These are phyloP conservation scores for Micrastur ruficollis DNA, from an alignment of 2,797 vertebrate genomes.

Conservation along the genomic window DNA sequence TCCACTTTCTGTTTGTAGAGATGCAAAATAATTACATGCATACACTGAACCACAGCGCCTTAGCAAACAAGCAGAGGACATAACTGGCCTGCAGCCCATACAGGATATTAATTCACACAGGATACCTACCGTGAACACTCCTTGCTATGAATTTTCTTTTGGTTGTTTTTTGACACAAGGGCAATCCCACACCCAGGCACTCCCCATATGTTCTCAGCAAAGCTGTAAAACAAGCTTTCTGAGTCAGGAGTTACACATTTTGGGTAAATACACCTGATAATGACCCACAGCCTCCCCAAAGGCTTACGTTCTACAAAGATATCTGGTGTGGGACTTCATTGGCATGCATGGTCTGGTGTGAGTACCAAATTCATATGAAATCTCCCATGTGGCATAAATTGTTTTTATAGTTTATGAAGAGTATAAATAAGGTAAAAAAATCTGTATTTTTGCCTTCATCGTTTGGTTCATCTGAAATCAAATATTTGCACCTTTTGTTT, in stretches of 20 bases:
- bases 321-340: neutral
- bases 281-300: neutral
- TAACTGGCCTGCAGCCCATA: neutral
- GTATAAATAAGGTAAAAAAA: neutral
- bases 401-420: neutral
- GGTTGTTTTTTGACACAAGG: conserved; percentile 13
- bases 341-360: neutral
- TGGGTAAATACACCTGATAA: conserved; percentile 24
- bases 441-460: neutral
- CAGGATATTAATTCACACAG: neutral
- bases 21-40: neutral
- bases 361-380: neutral
- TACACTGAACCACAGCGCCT: neutral
- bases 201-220: conserved; percentile 26
- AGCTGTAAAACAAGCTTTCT: conserved; percentile 31
- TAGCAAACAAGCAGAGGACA: neutral
- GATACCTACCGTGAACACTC: neutral
- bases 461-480: neutral
- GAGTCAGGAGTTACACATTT: conserved; percentile 11
- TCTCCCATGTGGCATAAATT: neutral
- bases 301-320: neutral
- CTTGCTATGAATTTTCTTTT: neutral
- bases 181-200: conserved; percentile 42
- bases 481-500: neutral
- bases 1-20: conserved; percentile 30